Percentiles rank a stretch among this genome's conserved stretches.
These are phyloP conservation scores for Scolopax rusticola DNA, from an alignment of 2,797 vertebrate genomes.

Conservation along the genomic window DNA sequence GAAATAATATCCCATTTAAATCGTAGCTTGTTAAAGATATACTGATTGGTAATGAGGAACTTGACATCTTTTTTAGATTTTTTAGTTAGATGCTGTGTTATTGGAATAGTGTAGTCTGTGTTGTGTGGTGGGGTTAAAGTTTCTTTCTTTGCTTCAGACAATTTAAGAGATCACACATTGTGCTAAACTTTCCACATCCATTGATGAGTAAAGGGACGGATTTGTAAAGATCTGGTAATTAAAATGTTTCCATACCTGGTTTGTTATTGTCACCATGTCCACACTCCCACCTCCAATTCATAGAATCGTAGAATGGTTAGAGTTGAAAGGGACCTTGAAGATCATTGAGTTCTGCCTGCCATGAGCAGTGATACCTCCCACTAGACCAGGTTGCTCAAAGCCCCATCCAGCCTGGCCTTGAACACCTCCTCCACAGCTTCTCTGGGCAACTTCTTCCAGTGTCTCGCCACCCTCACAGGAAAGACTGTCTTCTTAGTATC, in stretches of 20 bases:
- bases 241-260: neutral
- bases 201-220: neutral
- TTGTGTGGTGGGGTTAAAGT: neutral
- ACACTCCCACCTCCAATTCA: fast-evolving
- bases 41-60: neutral
- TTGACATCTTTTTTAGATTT: neutral
- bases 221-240: neutral
- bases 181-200: neutral
- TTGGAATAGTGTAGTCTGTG: neutral
- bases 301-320: too few relatives aligned
- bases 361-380: too few relatives aligned
- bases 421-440: too few relatives aligned
- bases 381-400: too few relatives aligned
- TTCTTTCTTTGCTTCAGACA: neutral
- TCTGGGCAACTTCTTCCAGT: too few relatives aligned
- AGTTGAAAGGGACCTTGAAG: too few relatives aligned
- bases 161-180: fast-evolving
- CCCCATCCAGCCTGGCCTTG: too few relatives aligned
- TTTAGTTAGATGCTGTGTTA: neutral
- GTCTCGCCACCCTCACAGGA: too few relatives aligned
- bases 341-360: too few relatives aligned
- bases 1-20: neutral
- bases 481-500: too few relatives aligned
- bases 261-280: neutral
- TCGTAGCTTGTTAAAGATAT: neutral